Evolutionary conservation across 2,888 invertebrate genomes (phyloP), one percentile per base, ranked within the genome.

Genomic region (Drosophila mettleri): DNA sequence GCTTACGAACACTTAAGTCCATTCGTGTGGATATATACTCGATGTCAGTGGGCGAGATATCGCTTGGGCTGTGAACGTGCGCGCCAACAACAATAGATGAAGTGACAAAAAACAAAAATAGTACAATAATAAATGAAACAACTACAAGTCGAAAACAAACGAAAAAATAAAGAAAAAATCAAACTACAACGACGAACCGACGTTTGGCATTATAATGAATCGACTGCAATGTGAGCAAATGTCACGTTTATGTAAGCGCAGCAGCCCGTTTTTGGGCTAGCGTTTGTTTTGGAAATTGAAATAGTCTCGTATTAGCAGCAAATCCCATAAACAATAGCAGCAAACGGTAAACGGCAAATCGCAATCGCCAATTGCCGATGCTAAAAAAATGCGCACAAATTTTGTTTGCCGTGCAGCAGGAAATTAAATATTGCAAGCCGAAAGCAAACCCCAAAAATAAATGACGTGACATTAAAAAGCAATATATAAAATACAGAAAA

Each of bases 191-290:
- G 34, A 54, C 5, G 16, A 43, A 14, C 24, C 22, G 34, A 27
- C 33, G 55, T 24, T 63, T 45, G 36, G 33, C 49, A 55, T 60
- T 65, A 58, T 52, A 61, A 57, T 33, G 33, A 61, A 70, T 69
- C 46, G 48, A 57, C 48, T 66, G 67, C 66, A 73, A 70, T 60
- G 53, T 57, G 54, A 59, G 71, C 73, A 82, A 85, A 77, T 77
- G 83, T 83, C 86, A 85, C 88, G 85, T 85, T 85, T 75, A 67
- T 70, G 66, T 66, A 76, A 82, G 57, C 41, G 24, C 49, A 52
- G 57, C 36, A 49, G 62, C 38, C 55, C 38, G 49, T 24, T 43
- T 59, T 66, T 68, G 58, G 58, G 45, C 22, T 65, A 18, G 34
- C 33, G 45, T 22, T 58, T 36, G 29, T 38, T 61, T 34, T 12